phyloP scores from a whole-genome alignment of 1,140 invertebrate genomes.

The Acromyrmex heyeri region DNA sequence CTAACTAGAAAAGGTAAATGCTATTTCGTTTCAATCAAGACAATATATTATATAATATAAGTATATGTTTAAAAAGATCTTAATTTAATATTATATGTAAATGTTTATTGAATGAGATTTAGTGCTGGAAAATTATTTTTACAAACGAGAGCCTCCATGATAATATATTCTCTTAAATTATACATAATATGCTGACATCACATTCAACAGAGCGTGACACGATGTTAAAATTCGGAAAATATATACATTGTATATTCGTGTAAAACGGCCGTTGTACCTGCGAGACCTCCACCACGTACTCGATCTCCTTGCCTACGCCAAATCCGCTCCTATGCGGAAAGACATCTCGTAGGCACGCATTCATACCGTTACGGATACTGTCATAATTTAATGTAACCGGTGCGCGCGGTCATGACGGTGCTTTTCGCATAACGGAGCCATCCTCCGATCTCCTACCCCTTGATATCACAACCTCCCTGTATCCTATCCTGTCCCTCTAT shows the following conservation, averaged over 20 bases:
- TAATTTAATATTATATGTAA: constrained; percentile 1
- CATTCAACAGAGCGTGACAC: not conserved
- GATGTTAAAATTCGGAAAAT: constrained; percentile 32
- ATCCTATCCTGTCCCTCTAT: constrained; percentile 65
- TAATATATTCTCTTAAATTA: constrained; percentile 28
- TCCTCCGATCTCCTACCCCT: constrained; percentile 63
- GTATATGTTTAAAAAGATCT: not conserved
- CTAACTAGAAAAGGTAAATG: not conserved
- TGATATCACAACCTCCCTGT: constrained; percentile 19
- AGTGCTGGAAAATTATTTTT: constrained; percentile 25
- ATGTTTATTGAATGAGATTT: constrained; percentile 6
- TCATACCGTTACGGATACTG: constrained; percentile 63
- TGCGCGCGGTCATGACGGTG: constrained; percentile 54
- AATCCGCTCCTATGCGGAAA: constrained; percentile 31
- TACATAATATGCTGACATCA: constrained; percentile 15
- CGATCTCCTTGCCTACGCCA: constrained; percentile 22
- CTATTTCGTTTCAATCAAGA: not conserved
- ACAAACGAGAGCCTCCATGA: not conserved
- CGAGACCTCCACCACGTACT: not conserved
- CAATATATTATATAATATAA: not conserved
- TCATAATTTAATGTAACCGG: constrained; percentile 56
- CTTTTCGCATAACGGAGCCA: constrained; percentile 70
- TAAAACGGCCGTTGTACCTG: not conserved
- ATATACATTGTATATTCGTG: not conserved
- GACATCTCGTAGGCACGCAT: constrained; percentile 38